Conservation (phyloP, 2,888 invertebrate genomes). For the Hirtodrosophila duncani region DNA sequence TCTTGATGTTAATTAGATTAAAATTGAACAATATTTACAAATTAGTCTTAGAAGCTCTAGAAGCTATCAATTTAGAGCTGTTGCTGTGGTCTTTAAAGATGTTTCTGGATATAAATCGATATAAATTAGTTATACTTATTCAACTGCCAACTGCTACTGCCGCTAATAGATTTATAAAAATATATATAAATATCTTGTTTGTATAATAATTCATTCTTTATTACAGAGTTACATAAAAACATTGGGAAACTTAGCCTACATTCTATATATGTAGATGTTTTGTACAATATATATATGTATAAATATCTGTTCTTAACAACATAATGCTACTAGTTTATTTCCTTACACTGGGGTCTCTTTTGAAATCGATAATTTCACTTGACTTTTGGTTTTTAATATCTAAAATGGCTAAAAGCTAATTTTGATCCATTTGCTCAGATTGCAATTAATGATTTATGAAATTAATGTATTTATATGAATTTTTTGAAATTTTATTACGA, state of each 20-base stretch:
- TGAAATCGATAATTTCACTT: conserved; percentile 20
- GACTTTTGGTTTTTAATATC: conserved; percentile 29
- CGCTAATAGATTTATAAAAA: background rate
- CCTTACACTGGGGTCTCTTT: conserved; percentile 24
- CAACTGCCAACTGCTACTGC: too few species aligned
- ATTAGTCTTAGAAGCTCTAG: too few species aligned
- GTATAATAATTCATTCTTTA: conserved; percentile 38
- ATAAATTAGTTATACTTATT: too few species aligned
- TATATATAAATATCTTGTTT: background rate
- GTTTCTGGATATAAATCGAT: too few species aligned
- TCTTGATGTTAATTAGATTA: too few species aligned
- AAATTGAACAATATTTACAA: too few species aligned
- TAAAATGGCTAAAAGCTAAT: conserved; percentile 40
- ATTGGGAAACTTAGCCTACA: conserved; percentile 31
- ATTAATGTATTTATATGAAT: conserved; percentile 14
- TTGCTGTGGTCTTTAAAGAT: too few species aligned
- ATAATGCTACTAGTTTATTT: conserved; percentile 15
- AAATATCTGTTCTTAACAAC: background rate
- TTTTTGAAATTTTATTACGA: conserved; percentile 2
- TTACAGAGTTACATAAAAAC: conserved; percentile 56
- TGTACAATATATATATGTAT: conserved; percentile 12
- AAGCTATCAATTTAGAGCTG: too few species aligned
- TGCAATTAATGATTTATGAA: conserved; percentile 29
- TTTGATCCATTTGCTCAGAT: conserved; percentile 68
- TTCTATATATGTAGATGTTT: conserved; percentile 18